Evolutionary conservation across 1,140 invertebrate species (phyloP), one percentile per base, ranked within the genome.

Genomic region (Platyura marginata): DNA sequence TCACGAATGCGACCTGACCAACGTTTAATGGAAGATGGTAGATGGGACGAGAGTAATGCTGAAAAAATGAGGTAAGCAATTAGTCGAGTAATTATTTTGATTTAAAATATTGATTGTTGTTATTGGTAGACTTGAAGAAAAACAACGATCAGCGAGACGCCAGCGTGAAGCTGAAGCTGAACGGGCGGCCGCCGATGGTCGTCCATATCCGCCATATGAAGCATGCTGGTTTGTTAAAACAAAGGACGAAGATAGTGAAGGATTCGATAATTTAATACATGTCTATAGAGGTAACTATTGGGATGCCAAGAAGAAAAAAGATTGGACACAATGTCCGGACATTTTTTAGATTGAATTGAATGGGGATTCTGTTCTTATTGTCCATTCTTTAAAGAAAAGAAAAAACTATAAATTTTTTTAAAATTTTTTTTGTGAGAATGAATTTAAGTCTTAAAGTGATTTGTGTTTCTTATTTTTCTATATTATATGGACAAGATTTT

Each of bases 41-140:
- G 69, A 15, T 98, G 94, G 93, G 91, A 98, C 52, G 89, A 93
- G 51, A 94, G 94, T 22, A 99, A 98, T 66, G 61, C 71, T 13
- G 79, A 88, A 54, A 98, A 99, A 40, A 18, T 62, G 40, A 56
- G 59, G 6, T 52, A 33, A 18, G 9, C 5, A 29, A 35, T 8
- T 32, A 33, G 36, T 37, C 20, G 13, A 21, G 11, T 15, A 40
- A 40, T 32, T 21, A 25, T 10, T 40, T 32, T 15, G 18, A 39
- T 44, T 44, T 19, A n/a, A n/a, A n/a, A n/a, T n/a, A n/a, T n/a
- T n/a, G n/a, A n/a, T 42, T 38, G 11, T 6, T 45, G 42, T 53
- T 59, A n/a, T n/a, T 81, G n/a, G n/a, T 21, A 67, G 81, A 36
- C 65, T 99, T 1, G 95, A 99, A 64, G 93, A 98, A 55, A 96